Evolutionary conservation across 2,888 invertebrate species (phyloP), one percentile per base, ranked within the genome.

Genomic region (Athalia cordata): DNA sequence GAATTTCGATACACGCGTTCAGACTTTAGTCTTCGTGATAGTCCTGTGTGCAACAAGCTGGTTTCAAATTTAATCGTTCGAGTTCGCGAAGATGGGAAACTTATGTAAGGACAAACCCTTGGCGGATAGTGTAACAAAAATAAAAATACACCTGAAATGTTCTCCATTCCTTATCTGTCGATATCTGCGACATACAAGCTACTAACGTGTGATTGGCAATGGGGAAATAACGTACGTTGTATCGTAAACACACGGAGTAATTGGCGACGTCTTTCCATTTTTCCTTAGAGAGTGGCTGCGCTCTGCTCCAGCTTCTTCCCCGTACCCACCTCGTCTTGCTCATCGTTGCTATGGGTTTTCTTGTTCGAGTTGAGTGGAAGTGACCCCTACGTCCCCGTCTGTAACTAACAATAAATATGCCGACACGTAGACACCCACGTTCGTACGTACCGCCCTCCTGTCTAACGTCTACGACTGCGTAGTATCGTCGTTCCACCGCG

Each of bases 151-250:
- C 0, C 8, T 29, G 9, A 7, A 29, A n/a, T 15, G 7, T 66
- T 45, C 5, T 5, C 47, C 43, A 29, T 6, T 29, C 4, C 8
- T 29, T 66, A 9, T 66, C 9, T 55, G 11, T 55, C 55, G 55
- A 55, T 55, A 55, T 55, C n/a, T 11, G 52, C 52, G 52, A 52
- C 7, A 52, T 11, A 9, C 52, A 6, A 11, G 55, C 9, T n/a
- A n/a, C 55, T 11, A 9, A 55, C 55, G 55, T 61, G 61, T n/a
- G n/a, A 43, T 5, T 29, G 68, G 81, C 83, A 4, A 81, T 83
- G 11, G 89, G 89, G 67, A 87, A 87, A 59, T 72, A 49, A 72
- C 62, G 29, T 29, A 29, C 1, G 66, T 66, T 15, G 66, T 66
- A 66, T 66, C 66, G 62, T 64, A 50, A 62, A 62, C 62, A 75